Percentiles rank a stretch among this genome's conserved stretches.
These are phyloP conservation scores for Acropora tenuis DNA, from an alignment of 64 coral and sea anemone genomes.

Conservation along the genomic window DNA sequence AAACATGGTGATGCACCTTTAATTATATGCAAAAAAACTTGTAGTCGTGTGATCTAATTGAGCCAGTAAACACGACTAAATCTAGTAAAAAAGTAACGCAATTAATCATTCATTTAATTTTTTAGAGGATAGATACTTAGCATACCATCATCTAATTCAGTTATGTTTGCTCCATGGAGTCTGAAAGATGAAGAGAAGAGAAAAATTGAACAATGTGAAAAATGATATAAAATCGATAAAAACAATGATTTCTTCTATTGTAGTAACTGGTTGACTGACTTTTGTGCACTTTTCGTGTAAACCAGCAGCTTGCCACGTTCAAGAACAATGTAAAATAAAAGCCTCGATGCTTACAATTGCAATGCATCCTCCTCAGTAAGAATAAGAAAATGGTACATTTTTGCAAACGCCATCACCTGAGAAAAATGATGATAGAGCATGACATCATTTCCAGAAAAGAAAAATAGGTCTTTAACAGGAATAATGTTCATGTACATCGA, in stretches of 20 bases:
- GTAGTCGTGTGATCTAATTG: neutral
- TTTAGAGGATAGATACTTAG: too few species aligned
- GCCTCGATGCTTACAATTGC: constrained; percentile 28
- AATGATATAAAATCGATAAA: too few species aligned
- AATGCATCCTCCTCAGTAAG: constrained; percentile 28
- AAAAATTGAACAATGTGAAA: neutral
- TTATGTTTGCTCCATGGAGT: constrained; percentile 54
- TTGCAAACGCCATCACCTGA: constrained; percentile 41
- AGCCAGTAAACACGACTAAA: too few species aligned
- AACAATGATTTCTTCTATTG: too few species aligned
- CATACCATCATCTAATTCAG: constrained; percentile 71
- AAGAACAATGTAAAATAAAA: neutral
- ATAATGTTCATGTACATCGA: too few species aligned
- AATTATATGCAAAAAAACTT: too few species aligned
- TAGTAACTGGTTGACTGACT: neutral
- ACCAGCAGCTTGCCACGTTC: neutral
- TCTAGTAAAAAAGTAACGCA: too few species aligned
- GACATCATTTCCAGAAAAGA: too few species aligned
- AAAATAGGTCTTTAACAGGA: too few species aligned
- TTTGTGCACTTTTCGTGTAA: neutral
- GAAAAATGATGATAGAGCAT: neutral
- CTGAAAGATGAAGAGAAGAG: neutral
- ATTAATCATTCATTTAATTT: too few species aligned
- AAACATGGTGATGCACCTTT: too few species aligned
- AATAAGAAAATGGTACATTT: constrained; percentile 46